These are phyloP conservation scores for Hemaris fuciformis DNA, from an alignment of 2,888 invertebrate species.

Conservation along the genomic window DNA sequence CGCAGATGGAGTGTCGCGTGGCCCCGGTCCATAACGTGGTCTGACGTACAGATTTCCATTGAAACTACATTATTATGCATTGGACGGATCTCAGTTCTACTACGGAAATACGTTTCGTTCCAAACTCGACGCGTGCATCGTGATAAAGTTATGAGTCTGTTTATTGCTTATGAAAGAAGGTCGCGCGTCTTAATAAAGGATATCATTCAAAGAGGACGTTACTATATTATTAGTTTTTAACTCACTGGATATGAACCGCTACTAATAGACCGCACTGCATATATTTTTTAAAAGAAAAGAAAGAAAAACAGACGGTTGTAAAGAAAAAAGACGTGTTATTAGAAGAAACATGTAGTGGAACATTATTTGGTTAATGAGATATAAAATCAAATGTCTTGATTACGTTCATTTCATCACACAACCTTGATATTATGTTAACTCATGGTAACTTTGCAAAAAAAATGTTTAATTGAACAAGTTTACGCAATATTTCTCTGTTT, in stretches of 20 bases:
- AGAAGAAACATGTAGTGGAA: neutral
- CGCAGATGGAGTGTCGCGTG: slow-evolving; percentile 10
- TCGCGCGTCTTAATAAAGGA: too few species aligned
- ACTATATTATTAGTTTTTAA: too few species aligned
- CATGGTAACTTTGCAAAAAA: neutral
- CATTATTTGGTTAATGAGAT: too few species aligned
- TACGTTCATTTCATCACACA: neutral
- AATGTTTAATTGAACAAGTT: too few species aligned
- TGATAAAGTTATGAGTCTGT: neutral
- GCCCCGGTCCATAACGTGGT: slow-evolving; percentile 13
- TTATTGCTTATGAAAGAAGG: neutral
- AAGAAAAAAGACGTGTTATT: too few species aligned
- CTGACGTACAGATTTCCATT: slow-evolving; percentile 36
- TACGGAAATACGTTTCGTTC: slow-evolving; percentile 12
- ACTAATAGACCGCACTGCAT: too few species aligned
- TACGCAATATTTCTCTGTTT: too few species aligned
- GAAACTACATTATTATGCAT: slow-evolving; percentile 50
- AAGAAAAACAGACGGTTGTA: too few species aligned
- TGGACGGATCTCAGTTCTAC: slow-evolving; percentile 28
- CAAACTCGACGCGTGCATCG: neutral
- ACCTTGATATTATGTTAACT: neutral
- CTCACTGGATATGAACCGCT: too few species aligned
- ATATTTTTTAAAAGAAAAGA: too few species aligned
- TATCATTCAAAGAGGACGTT: too few species aligned
- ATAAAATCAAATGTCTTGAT: too few species aligned